Evolutionary conservation across 1,140 invertebrate species (phyloP).

Genomic region (Pseudobourletiella spinata): DNA sequence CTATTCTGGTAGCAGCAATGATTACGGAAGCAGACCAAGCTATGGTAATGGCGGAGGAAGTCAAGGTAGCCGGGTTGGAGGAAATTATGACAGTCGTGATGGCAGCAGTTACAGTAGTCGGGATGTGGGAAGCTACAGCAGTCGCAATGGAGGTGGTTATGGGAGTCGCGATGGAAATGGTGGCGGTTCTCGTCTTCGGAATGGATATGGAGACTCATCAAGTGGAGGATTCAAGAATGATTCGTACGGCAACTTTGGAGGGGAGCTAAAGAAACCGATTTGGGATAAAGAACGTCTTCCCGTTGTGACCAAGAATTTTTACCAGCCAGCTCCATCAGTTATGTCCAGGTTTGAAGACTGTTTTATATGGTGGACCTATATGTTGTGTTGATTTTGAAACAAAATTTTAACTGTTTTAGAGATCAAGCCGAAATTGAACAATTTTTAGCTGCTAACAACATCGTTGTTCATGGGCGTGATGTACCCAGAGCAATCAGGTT

Average conservation of each 20-base stretch:
- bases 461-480: constrained; percentile 73
- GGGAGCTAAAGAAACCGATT: constrained; percentile 59
- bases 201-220: constrained; percentile 44
- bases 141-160: not conserved
- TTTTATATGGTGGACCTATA: not conserved
- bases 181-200: not conserved
- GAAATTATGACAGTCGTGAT: not conserved
- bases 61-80: not conserved
- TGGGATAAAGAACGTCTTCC: constrained; percentile 72
- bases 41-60: not conserved
- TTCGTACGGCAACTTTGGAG: constrained; percentile 57
- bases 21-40: not conserved
- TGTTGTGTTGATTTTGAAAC: constrained; percentile 10
- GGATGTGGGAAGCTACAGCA: not conserved
- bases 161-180: constrained; percentile 1
- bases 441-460: constrained; percentile 64
- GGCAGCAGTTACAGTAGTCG: constrained; percentile 11
- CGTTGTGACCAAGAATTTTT: constrained; percentile 86
- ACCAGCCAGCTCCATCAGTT: constrained; percentile 70
- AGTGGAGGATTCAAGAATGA: constrained; percentile 1
- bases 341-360: constrained; percentile 45
- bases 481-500: constrained; percentile 73
- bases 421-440: constrained; percentile 62
- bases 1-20: no score
- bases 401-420: constrained; percentile 18